Conservation (phyloP, 2,888 invertebrate genomes). For the Dicyrtoma fusca region DNA sequence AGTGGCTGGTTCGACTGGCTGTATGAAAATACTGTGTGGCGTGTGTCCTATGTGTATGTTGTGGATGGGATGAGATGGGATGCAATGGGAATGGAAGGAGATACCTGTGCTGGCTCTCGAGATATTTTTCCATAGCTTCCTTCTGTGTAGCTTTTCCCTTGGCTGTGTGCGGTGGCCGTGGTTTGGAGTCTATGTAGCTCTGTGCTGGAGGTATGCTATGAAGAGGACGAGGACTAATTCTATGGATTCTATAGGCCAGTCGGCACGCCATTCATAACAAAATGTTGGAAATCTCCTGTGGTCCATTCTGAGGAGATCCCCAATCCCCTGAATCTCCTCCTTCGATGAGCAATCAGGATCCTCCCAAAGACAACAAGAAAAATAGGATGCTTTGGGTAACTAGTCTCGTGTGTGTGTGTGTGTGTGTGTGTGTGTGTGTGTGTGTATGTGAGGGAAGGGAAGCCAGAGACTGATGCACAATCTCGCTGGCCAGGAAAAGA, state of each 20-base stretch:
- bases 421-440: no score
- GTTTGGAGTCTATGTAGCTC: background rate
- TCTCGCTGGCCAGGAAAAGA: background rate
- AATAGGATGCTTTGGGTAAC: background rate
- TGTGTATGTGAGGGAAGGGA: no score
- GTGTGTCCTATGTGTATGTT: no score
- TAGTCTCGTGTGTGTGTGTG: no score
- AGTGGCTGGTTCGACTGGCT: no score
- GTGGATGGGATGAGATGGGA: no score
- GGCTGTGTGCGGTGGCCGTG: background rate
- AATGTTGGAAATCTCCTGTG: constrained; percentile 14
- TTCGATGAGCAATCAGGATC: constrained; percentile 10
- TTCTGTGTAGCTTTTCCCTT: background rate
- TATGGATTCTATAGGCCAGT: constrained; percentile 37
- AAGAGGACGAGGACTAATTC: constrained; percentile 13
- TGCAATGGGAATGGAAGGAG: no score
- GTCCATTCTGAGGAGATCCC: constrained; percentile 24
- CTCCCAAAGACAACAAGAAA: constrained; percentile 6
- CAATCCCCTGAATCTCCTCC: constrained; percentile 21
- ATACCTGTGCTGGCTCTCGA: no score
- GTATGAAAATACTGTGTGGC: no score
- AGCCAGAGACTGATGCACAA: background rate
- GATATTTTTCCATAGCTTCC: no score
- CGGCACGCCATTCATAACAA: constrained; percentile 31
- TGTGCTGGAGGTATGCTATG: constrained; percentile 5